Evolutionary conservation across 2,797 vertebrate species (phyloP).

Genomic region (Ispidina lecontei): DNA sequence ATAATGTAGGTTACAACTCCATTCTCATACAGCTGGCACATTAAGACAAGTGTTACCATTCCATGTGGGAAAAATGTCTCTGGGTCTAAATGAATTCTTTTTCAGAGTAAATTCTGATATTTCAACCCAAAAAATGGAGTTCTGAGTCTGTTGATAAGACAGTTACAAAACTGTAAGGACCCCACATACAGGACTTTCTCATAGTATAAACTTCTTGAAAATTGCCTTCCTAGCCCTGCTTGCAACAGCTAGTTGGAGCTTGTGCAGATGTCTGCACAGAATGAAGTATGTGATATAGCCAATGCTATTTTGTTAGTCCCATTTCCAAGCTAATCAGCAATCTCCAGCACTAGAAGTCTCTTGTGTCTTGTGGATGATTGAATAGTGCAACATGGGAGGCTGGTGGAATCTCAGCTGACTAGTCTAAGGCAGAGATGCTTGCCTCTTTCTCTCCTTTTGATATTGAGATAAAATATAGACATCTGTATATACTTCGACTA

Average conservation of each 20-base stretch:
- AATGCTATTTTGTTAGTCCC: background rate
- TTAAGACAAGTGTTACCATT: rapidly evolving
- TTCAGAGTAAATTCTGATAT: background rate
- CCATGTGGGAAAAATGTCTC: rapidly evolving
- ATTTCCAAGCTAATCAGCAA: background rate
- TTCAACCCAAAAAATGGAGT: background rate
- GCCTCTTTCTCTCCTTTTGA: background rate
- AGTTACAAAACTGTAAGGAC: background rate
- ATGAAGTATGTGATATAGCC: background rate
- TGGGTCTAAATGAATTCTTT: background rate
- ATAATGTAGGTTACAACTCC: rapidly evolving
- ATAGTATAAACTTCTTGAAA: background rate
- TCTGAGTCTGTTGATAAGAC: background rate
- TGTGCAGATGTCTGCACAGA: background rate
- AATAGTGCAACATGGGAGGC: background rate
- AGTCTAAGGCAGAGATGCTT: background rate
- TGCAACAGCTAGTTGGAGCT: background rate
- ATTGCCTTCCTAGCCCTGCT: background rate
- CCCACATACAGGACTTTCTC: background rate
- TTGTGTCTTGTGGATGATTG: background rate
- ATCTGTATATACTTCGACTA: background rate
- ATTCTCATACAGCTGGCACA: background rate
- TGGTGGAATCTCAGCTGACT: background rate
- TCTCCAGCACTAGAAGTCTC: background rate
- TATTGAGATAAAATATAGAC: background rate